These are phyloP conservation scores for Heloderma charlesbogerti DNA, from an alignment of 2,113 vertebrate genomes.

Conservation along the genomic window DNA sequence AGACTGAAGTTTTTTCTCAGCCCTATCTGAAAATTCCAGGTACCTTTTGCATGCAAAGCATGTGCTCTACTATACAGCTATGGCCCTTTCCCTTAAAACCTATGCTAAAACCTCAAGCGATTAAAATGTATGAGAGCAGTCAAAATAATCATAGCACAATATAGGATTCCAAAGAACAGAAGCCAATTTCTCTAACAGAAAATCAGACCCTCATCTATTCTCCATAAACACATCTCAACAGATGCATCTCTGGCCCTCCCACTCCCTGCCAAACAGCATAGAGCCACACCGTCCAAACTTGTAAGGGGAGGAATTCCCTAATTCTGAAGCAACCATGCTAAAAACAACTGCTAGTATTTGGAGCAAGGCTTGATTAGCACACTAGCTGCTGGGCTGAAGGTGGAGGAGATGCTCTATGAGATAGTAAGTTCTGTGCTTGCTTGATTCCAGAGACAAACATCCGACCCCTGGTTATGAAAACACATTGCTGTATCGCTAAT, in stretches of 20 bases:
- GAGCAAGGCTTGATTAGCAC: background rate
- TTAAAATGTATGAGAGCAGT: background rate
- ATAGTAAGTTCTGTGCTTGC: background rate
- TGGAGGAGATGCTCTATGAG: background rate
- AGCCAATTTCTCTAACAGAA: background rate
- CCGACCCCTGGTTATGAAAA: background rate
- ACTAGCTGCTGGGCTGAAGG: background rate
- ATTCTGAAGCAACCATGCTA: background rate
- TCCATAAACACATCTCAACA: background rate
- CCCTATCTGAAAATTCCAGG: background rate
- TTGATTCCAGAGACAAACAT: background rate
- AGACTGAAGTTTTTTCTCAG: background rate
- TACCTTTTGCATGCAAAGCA: background rate
- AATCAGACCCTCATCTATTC: background rate
- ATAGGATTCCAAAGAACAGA: background rate
- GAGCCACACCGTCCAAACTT: background rate
- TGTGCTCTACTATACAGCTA: background rate
- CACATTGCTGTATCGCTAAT: background rate
- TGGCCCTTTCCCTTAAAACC: background rate
- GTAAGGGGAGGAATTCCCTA: background rate
- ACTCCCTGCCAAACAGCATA: background rate
- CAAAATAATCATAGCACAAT: background rate
- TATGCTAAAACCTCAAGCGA: background rate
- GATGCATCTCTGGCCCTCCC: background rate
- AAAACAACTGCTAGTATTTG: background rate